phyloP scores from a whole-genome alignment of 2,888 invertebrate species.

The Cybosia mesomella region DNA sequence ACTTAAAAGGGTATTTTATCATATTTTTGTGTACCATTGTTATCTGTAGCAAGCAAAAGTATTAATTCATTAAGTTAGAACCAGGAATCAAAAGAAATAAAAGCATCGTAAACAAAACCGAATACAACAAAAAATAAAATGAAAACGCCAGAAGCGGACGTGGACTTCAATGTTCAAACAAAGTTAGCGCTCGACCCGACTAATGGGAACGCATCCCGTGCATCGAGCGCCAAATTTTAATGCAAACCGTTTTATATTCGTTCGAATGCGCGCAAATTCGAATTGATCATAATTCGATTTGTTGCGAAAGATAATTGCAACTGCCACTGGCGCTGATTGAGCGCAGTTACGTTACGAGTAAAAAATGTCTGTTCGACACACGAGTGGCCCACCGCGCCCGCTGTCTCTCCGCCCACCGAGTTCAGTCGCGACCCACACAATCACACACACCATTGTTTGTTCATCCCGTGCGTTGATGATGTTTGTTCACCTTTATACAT shows the following conservation, averaged over 20 bases:
- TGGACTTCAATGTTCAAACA: conserved; percentile 72
- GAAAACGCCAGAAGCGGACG: conserved; percentile 66
- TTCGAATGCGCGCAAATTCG: conserved; percentile 86
- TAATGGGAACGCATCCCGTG: conserved; percentile 85
- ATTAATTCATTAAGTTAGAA: conserved; percentile 50
- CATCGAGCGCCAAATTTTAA: conserved; percentile 85
- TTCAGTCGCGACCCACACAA: conserved; percentile 64
- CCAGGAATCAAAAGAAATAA: conserved; percentile 53
- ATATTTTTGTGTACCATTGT: neutral
- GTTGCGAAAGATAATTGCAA: conserved; percentile 85
- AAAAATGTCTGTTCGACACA: conserved; percentile 69
- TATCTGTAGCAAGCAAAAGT: neutral
- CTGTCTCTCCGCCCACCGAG: conserved; percentile 49
- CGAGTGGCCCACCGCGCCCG: conserved; percentile 51
- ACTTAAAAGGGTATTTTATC: neutral
- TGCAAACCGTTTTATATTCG: conserved; percentile 87
- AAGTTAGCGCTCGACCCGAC: conserved; percentile 74
- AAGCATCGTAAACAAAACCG: conserved; percentile 65
- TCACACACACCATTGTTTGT: conserved; percentile 81
- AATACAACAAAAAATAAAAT: conserved; percentile 67
- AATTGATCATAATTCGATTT: conserved; percentile 88
- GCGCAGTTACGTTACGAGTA: conserved; percentile 69
- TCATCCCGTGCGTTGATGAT: conserved; percentile 78
- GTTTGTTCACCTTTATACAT: conserved; percentile 77
- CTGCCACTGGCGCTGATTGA: conserved; percentile 86